Conservation (phyloP, 2,888 invertebrate genomes). For the Phorcus lineatus region DNA sequence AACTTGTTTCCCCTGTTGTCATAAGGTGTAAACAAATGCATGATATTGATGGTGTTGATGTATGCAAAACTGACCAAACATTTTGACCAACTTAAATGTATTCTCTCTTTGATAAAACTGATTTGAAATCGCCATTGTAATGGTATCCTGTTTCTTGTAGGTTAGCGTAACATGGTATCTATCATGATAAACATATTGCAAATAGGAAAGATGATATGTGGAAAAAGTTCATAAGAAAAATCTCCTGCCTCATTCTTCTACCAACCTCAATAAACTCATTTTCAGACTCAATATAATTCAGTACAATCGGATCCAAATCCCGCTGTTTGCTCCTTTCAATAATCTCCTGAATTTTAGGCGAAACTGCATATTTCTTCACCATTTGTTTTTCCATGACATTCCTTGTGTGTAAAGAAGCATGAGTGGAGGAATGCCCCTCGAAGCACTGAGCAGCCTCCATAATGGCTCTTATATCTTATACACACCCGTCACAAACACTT, state of each 20-base stretch:
- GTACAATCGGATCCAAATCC: background rate
- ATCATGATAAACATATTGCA: no score
- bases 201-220: no score
- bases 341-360: background rate
- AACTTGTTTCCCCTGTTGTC: no score
- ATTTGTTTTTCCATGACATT: background rate
- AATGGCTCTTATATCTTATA: background rate
- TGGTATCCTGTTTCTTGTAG: no score
- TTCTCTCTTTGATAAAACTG: no score
- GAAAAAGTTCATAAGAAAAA: no score
- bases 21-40: no score
- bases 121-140: no score
- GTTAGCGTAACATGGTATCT: no score
- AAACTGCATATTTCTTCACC: conserved; percentile 1
- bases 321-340: background rate
- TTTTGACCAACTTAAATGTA: no score
- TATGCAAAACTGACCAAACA: no score
- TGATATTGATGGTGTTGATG: no score
- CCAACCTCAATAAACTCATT: background rate
- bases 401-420: background rate
- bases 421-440: background rate
- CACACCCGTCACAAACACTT: background rate
- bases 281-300: background rate
- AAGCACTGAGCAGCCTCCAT: background rate
- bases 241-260: background rate